These are phyloP conservation scores for Tetheella fluctuosa DNA, from an alignment of 2,888 invertebrate genomes.

Conservation along the genomic window DNA sequence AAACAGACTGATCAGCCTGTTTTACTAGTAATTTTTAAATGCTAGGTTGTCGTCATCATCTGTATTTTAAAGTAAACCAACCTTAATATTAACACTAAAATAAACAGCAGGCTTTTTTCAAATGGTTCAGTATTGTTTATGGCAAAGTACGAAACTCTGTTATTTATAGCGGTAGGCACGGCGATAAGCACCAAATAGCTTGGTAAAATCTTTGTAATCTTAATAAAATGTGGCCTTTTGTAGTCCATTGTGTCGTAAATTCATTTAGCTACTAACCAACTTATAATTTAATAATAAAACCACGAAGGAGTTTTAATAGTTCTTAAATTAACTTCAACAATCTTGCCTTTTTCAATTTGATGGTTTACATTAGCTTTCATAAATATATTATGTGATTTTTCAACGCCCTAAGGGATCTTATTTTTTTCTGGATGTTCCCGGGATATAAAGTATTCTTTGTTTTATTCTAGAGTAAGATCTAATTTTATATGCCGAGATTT, in stretches of 20 bases:
- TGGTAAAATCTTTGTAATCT: conserved; percentile 40
- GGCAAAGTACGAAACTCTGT: conserved; percentile 29
- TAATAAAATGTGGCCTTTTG: conserved; percentile 46
- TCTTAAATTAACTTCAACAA: background rate
- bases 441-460: too few relatives aligned
- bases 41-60: too few relatives aligned
- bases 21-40: too few relatives aligned
- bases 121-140: conserved; percentile 19
- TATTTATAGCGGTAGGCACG: conserved; percentile 41
- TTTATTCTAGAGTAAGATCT: too few relatives aligned
- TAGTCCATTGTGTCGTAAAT: conserved; percentile 9
- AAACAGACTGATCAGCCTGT: too few relatives aligned
- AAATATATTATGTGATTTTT: too few relatives aligned
- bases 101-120: conserved; percentile 1
- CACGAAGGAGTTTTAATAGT: background rate
- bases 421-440: too few relatives aligned
- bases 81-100: too few relatives aligned
- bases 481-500: too few relatives aligned
- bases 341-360: background rate
- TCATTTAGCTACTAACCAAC: background rate
- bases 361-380: too few relatives aligned
- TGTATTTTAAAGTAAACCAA: too few relatives aligned
- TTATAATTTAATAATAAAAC: background rate
- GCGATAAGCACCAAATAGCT: conserved; percentile 5
- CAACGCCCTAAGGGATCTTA: too few relatives aligned